phyloP scores from a whole-genome alignment of 2,888 invertebrate species.

The Caenorhabditis sp. region DNA sequence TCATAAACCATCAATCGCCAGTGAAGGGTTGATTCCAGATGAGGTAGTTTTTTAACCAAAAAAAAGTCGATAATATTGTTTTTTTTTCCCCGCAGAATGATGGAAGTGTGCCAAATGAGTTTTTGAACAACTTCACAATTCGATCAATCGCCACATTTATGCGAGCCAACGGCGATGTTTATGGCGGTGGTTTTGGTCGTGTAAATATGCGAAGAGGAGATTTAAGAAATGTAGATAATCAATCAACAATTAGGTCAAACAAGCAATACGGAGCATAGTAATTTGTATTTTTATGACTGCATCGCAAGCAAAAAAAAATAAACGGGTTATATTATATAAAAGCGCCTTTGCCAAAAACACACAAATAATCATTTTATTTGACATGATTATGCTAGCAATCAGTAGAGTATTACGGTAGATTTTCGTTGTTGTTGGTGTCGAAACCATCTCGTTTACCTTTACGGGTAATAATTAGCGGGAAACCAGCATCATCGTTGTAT shows the following conservation, averaged over 20 bases:
- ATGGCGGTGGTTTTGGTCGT: constrained; percentile 56
- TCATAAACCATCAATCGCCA: constrained; percentile 19
- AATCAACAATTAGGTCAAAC: constrained; percentile 26
- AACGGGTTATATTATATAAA: too few relatives aligned
- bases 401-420: background rate
- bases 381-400: too few relatives aligned
- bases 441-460: constrained; percentile 13
- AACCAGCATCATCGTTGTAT: constrained; percentile 37
- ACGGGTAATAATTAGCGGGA: constrained; percentile 34
- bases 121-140: constrained; percentile 55
- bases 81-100: too few relatives aligned
- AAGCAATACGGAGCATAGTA: background rate
- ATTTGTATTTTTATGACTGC: too few relatives aligned
- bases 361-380: too few relatives aligned
- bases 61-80: too few relatives aligned
- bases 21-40: constrained; percentile 32
- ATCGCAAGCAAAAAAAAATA: too few relatives aligned
- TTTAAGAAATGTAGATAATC: constrained; percentile 32
- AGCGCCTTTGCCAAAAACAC: too few relatives aligned
- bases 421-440: too few relatives aligned
- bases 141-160: constrained; percentile 59
- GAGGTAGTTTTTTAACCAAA: too few relatives aligned
- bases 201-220: constrained; percentile 52
- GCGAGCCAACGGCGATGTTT: constrained; percentile 51
- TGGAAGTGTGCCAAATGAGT: constrained; percentile 42